Base-by-base conservation (phyloP, 92 coral and sea anemone genomes). In the Umimayanthus kanabou region DNA sequence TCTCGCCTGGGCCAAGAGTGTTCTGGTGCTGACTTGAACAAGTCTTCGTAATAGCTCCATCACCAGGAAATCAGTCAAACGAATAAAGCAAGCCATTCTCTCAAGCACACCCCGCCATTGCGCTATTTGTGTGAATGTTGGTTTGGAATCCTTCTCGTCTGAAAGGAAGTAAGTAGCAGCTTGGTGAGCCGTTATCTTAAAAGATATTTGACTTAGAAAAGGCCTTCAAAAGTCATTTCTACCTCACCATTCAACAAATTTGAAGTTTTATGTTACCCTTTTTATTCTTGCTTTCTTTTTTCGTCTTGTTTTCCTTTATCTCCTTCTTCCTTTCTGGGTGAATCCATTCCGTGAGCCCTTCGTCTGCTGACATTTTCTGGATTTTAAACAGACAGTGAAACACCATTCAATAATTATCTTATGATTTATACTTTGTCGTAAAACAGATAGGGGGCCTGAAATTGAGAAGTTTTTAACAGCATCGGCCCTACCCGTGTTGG, bases 341-440 rank as follows among this genome's bases (percentile, higher is more conserved):
- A 77, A 97, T 94, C 99, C 99, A 97, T 26, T 95, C 93, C 28
- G 91, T 89, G 14, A 97, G 94, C 1, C 99, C 99, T 81, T 95
- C 94, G 66, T 90, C 80, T 28, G 89, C 90, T 71, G 95, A 94
- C 85, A 97, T 92, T 82, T 72, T 87, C 98, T 95, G 29, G 53
- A 50, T 82, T 67, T 18, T 11, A 82, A 67, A 11, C 16, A 82
- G 25, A 66, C 30, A 65, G 28, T 14, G 23, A 15, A 67, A 15
- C 7, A 6, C 10, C 43, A 14, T 70, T 77, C 28, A 77, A 75
- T 18, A 16, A 25, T 58, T 39, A 26, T 81, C 29, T 57, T 33
- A 22, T 81, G 9, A 28, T 28, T 70, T 26, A 20, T 57, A 25
- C 30, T 26, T 4, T 42, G 45, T 42, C 7, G 11, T 47, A 47